Base-by-base conservation (phyloP, 2,888 invertebrate genomes). In the Caenorhabditis zanzibari region DNA sequence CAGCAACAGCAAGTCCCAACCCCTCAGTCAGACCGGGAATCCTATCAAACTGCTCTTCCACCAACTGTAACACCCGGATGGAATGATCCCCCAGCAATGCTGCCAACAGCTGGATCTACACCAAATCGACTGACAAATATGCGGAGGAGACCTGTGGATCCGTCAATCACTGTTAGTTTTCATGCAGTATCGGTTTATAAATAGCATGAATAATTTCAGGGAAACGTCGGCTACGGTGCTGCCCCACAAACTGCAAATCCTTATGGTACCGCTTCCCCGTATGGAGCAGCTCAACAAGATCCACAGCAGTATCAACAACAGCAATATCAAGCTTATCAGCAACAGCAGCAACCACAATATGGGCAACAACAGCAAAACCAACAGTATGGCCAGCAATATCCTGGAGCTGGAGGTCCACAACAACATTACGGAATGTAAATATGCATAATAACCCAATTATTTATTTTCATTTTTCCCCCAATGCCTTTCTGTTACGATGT, bases 21-120 rank as follows among this genome's bases (percentile, higher is more conserved):
- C 12, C n/a, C 35, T 7, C 44, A 49, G 9, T 54, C 71, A 28
- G 69, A 77, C n/a, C 68, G 68, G 5, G 73, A 73, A 47, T 81
- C 81, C 1, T 84, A 84, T 63, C 87, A 87, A 69, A 49, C 83
- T 10, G 44, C 61, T 4, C 66, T 87, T 28, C 87, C 86, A 28
- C 69, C 86, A 16, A 64, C 56, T 38, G 85, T 87, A 9, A 82
- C 85, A 32, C 83, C 86, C 16, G 89, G 89, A 16, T 89, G 89
- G 89, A 89, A 89, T 73, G 89, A 89, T 81, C 89, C 89, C 28
- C 89, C 89, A 58, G 41, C 84, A 14, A 71, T 82, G 28, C 52
- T 75, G 12, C 47, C 83, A 10, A 14, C 75, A 2, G 47, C 71
- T 12, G 68, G 61, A 32, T 38, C 54, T 3, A 35, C 81, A 16